phyloP scores from a whole-genome alignment of 2,888 invertebrate species.

The Gymnocheta viridis region DNA sequence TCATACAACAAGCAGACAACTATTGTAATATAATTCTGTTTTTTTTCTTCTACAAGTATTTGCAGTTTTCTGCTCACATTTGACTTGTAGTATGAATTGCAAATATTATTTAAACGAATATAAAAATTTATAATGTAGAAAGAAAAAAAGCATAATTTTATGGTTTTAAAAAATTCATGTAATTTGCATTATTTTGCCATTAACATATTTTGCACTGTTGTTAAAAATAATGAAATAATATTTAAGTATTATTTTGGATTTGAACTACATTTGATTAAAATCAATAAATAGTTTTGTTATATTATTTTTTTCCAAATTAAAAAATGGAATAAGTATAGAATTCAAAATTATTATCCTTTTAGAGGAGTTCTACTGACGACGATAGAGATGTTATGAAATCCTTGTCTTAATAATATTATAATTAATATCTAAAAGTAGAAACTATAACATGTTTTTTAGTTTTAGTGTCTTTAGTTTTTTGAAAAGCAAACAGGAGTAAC shows the following conservation, averaged over 20 bases:
- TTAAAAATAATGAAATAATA: conserved; percentile 39
- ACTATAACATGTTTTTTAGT: too few species aligned
- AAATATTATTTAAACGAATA: conserved; percentile 53
- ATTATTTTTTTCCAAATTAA: background rate
- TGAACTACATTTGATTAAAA: conserved; percentile 42
- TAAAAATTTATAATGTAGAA: background rate
- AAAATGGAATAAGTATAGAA: too few species aligned
- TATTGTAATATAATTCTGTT: conserved; percentile 54
- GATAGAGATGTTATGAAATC: too few species aligned
- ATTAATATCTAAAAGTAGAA: too few species aligned
- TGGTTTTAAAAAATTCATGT: conserved; percentile 64
- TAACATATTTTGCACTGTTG: conserved; percentile 54
- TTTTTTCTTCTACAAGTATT: conserved; percentile 10
- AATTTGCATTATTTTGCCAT: conserved; percentile 68
- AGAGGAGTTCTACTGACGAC: too few species aligned
- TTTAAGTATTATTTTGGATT: conserved; percentile 24
- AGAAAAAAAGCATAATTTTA: conserved; percentile 61
- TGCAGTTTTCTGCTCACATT: conserved; percentile 35
- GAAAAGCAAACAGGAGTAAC: too few species aligned
- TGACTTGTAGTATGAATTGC: conserved; percentile 54
- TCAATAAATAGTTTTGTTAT: background rate
- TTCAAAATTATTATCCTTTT: too few species aligned
- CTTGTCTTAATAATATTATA: too few species aligned
- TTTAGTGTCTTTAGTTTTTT: too few species aligned
- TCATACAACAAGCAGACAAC: conserved; percentile 17